Evolutionary conservation across 2,113 vertebrate genomes (phyloP).

Genomic region (Nasalis larvatus): DNA sequence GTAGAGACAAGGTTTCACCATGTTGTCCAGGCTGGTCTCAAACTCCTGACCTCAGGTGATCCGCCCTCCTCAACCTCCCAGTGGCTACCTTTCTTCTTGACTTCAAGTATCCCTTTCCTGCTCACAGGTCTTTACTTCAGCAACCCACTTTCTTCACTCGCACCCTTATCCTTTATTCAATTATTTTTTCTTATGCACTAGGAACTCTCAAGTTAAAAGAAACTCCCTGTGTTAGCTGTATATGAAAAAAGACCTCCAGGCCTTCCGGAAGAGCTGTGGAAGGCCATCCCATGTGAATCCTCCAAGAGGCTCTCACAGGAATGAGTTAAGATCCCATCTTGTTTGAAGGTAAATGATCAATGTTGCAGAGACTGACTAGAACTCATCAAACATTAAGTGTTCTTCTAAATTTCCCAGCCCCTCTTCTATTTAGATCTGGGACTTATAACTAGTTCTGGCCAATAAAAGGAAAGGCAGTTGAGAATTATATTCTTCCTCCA

Average conservation of each 20-base stretch:
- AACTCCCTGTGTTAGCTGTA: not conserved
- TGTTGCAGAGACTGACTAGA: not conserved
- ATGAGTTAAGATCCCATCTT: not conserved
- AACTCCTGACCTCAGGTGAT: no score
- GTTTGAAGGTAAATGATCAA: not conserved
- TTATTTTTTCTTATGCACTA: not conserved
- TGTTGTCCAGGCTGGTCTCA: no score
- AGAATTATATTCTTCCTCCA: not conserved
- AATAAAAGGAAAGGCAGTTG: not conserved
- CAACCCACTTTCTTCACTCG: not conserved
- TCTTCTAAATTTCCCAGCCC: not conserved
- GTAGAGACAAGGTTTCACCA: no score
- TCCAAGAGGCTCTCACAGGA: not conserved
- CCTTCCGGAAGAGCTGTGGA: not conserved
- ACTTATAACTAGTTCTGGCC: not conserved
- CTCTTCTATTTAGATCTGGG: not conserved
- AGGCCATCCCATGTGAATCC: not conserved
- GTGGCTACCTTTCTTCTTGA: not conserved
- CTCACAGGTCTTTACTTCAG: not conserved
- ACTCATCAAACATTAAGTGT: not conserved
- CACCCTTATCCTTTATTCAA: not conserved
- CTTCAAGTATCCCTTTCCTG: not conserved
- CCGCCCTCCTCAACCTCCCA: no score
- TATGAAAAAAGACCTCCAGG: not conserved
- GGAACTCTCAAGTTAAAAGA: not conserved